phyloP scores from a whole-genome alignment of 2,113 vertebrate genomes.

The Donacobius atricapilla region DNA sequence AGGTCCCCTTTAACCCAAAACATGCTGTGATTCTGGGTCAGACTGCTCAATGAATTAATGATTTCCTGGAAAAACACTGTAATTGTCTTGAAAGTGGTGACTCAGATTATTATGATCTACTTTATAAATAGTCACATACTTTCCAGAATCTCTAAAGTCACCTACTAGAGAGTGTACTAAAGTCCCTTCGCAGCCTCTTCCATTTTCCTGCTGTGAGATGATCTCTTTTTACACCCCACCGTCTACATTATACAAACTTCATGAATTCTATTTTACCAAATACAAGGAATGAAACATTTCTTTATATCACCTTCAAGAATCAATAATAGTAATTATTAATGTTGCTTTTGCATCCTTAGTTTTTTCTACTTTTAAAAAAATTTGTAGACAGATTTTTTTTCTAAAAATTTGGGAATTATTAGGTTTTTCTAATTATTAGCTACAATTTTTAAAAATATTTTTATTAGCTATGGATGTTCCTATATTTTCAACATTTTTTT shows the following conservation, averaged over 20 bases:
- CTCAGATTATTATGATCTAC: not conserved
- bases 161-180: not conserved
- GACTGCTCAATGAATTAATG: not conserved
- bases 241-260: not conserved
- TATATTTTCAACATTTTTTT: rapidly evolving
- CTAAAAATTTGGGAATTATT: not conserved
- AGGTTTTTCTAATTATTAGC: not conserved
- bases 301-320: not conserved
- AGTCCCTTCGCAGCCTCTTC: not conserved
- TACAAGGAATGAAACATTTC: not conserved
- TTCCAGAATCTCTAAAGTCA: not conserved
- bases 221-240: not conserved
- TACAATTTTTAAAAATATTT: not conserved
- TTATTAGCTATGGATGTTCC: not conserved
- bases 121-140: not conserved
- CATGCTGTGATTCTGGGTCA: not conserved
- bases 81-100: not conserved
- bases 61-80: not conserved
- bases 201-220: not conserved
- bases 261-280: not conserved
- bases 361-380: not conserved
- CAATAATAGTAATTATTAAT: not conserved
- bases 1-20: not conserved
- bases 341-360: not conserved
- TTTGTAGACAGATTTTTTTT: rapidly evolving